Percentiles rank a stretch among this genome's conserved stretches.
Evolutionary conservation across 2,113 vertebrate species (phyloP).

Genomic region (Ibidorhyncha struthersii): DNA sequence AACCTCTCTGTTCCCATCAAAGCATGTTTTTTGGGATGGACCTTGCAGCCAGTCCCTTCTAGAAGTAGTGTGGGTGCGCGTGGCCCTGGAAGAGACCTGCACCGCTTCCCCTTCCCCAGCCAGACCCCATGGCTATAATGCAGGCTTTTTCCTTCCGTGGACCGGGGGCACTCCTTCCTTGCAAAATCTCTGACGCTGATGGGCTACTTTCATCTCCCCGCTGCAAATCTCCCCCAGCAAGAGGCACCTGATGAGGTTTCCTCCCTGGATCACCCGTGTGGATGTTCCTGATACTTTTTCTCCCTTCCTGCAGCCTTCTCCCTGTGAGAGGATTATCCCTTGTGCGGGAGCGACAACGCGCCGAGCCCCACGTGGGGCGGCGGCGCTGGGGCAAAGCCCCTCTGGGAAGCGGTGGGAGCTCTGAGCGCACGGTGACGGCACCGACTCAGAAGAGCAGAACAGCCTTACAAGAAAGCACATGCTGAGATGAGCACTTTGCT

Average conservation of each 20-base stretch:
- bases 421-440: neutral
- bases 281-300: neutral
- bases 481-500: neutral
- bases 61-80: neutral
- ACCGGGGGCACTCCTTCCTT: neutral
- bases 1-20: neutral
- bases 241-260: neutral
- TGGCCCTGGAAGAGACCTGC: neutral
- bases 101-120: neutral
- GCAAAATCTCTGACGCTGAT: neutral
- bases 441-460: neutral
- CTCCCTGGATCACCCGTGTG: neutral
- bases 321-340: neutral
- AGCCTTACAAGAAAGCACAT: neutral
- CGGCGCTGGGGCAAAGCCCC: neutral
- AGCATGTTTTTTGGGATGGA: neutral
- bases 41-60: neutral
- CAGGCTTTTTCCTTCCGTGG: neutral
- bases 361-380: rapidly evolving
- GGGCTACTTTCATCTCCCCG: neutral
- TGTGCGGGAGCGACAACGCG: rapidly evolving
- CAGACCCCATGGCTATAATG: neutral
- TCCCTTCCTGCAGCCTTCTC: neutral
- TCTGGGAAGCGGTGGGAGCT: neutral
- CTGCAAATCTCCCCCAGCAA: neutral